Evolutionary conservation across 2,113 vertebrate genomes (phyloP).

Genomic region (Kryptolebias marmoratus): DNA sequence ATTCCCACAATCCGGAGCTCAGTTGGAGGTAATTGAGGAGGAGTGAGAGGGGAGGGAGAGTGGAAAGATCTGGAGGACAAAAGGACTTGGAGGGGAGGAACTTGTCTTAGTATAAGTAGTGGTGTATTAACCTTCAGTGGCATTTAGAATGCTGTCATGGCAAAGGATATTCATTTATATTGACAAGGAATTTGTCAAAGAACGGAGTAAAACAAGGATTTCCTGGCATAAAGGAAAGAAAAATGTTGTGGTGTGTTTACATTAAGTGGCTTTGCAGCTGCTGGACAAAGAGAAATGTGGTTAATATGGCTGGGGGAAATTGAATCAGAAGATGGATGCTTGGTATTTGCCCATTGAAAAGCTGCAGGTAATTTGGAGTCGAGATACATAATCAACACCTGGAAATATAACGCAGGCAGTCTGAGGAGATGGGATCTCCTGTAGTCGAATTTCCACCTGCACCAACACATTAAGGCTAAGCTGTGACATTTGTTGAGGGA

Average conservation of each 20-base stretch:
- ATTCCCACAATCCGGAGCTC: slow-evolving; percentile 62
- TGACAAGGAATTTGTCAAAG: slow-evolving; percentile 36
- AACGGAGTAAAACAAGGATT: slow-evolving; percentile 26
- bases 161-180: slow-evolving; percentile 24
- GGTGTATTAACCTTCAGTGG: slow-evolving; percentile 60
- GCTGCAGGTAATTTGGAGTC: slow-evolving; percentile 41
- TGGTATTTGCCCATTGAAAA: slow-evolving; percentile 58
- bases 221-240: neutral
- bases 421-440: slow-evolving; percentile 48
- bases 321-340: slow-evolving; percentile 70
- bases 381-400: slow-evolving; percentile 45
- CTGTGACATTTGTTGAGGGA: slow-evolving; percentile 58
- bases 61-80: slow-evolving; percentile 42
- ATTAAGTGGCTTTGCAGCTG: slow-evolving; percentile 34
- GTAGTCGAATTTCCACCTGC: slow-evolving; percentile 46
- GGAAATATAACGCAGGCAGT: slow-evolving; percentile 24
- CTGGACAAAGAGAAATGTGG: slow-evolving; percentile 65
- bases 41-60: slow-evolving; percentile 25
- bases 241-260: slow-evolving; percentile 11
- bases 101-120: slow-evolving; percentile 46
- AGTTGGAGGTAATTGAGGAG: slow-evolving; percentile 57
- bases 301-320: slow-evolving; percentile 69
- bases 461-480: slow-evolving; percentile 40
- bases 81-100: slow-evolving; percentile 56
- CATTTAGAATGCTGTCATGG: slow-evolving; percentile 29